Evolutionary conservation across 1,140 invertebrate genomes (phyloP), one percentile per base, ranked within the genome.

Genomic region (Drosophila equinoxialis): DNA sequence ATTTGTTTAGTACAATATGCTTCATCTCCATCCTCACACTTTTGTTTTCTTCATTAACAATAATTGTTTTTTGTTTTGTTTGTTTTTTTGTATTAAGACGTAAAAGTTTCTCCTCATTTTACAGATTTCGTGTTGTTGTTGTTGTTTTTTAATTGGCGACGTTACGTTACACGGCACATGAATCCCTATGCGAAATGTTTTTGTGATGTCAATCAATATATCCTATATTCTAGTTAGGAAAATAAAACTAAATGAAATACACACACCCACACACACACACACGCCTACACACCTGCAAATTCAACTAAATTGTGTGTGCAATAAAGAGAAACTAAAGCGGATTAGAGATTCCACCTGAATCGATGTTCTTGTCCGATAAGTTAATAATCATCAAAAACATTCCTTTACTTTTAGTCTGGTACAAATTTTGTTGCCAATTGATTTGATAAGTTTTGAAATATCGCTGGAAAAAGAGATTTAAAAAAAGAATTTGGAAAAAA

Each of bases 1-100:
- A 83, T 89, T 86, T 59, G 45, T 59, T 87, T 86, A 87, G 83
- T 87, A 87, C 83, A 87, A 87, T 87, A 89, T 89, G 73, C 77
- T 87, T 89, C 71, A 11, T 66, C 67, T 41, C 59, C 82, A 77
- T 79, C 67, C 45, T 70, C 82, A 72, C 79, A 79, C 73, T 83
- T 87, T 77, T 73, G 72, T 73, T 87, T 66, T 74, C 77, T 80
- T 87, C 68, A 66, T 87, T 87, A 87, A 87, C 83, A 87, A 87
- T 87, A 87, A 84, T 89, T 84, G 83, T 87, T 37, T 30, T 30
- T 30, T 30, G 5, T 30, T 30, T 30, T n/a, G n/a, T n/a, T 30
- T 30, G 5, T 30, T 30, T 30, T 89, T 85, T 51, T 20, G 37
- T 82, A 68, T 78, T 86, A 76, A 79, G 83, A 86, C 83, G 77